Percentiles rank a stretch among this genome's conserved stretches.
These are phyloP conservation scores for Spongia lamella DNA, from an alignment of 37 sponge, comb jelly and placozoan genomes.

Conservation along the genomic window DNA sequence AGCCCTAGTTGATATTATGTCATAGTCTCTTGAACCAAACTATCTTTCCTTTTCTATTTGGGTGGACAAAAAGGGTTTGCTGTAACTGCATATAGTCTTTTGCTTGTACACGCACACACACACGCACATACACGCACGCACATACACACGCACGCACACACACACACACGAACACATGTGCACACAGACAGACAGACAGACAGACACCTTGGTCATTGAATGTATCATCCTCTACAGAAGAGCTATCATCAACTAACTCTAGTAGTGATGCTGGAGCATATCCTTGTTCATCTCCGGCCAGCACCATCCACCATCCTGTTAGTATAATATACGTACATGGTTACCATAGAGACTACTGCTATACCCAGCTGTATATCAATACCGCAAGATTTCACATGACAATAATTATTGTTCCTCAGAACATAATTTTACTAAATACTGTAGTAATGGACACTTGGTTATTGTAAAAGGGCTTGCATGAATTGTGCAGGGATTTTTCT, in stretches of 20 bases:
- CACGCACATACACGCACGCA: neutral
- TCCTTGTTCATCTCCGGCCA: conserved; percentile 77
- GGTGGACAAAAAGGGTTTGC: no score
- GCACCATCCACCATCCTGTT: conserved; percentile 90
- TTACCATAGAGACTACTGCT: neutral
- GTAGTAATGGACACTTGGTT: no score
- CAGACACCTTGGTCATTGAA: no score
- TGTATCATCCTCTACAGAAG: neutral
- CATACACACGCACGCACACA: conserved; percentile 1
- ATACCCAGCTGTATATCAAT: neutral
- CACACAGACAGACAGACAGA: no score
- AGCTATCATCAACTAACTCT: conserved; percentile 55
- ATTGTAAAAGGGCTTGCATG: no score
- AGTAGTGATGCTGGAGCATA: conserved; percentile 82
- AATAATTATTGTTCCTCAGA: no score
- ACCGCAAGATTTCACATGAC: neutral
- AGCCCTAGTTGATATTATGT: no score
- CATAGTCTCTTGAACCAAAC: no score
- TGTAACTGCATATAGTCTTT: no score
- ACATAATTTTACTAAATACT: no score
- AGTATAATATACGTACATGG: neutral
- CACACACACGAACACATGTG: no score
- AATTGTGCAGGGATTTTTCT: neutral
- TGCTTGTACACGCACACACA: conserved; percentile 3
- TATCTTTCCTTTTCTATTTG: no score